Base-by-base conservation (phyloP, 2,888 invertebrate genomes). In the Penaeus monodon region DNA sequence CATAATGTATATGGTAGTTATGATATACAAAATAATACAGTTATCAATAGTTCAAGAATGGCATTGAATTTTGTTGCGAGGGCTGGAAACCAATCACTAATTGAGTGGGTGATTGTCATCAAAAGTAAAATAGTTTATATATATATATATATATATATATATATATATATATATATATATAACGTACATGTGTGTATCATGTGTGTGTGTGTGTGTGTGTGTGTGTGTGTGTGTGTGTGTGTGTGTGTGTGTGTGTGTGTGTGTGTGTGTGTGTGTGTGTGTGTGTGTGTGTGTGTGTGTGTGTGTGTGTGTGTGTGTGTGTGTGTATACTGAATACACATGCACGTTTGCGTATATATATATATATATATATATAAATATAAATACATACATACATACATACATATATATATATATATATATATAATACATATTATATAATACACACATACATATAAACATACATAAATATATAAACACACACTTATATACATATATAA, bases 121-220 rank as follows among this genome's bases (percentile, higher is more conserved):
- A n/a, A 80, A n/a, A 80, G 44, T 63, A 22, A 80, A 27, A 74
- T 76, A 49, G 76, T 57, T 57, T 74, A 80, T 80, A 80, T 80
- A 80, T 80, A 80, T 80, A 80, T 80, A 80, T 80, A 80, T 80
- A 80, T 80, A 80, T 80, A 80, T 80, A 80, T 80, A 80, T 78
- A 78, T 78, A 78, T 78, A 78, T 78, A 78, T 78, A 78, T 49
- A 44, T 77, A 27, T n/a, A 33, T 33, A 33, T 33, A 33, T 33
- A 33, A n/a, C n/a, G n/a, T n/a, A n/a, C n/a, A n/a, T n/a, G n/a
- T 77, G 4, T 77, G 0, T 3, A 20, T 27, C 17, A 24, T 12
- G 17, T 22, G 2, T 29, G n/a, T 38, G 12, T 24, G 77, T n/a
- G 44, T 29, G 27, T 38, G 77, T 70, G 70, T 70, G 70, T n/a